Percentiles rank a stretch among this genome's conserved stretches.
Conservation (phyloP, 2,113 vertebrate genomes). For the Actenoides hombroni region DNA sequence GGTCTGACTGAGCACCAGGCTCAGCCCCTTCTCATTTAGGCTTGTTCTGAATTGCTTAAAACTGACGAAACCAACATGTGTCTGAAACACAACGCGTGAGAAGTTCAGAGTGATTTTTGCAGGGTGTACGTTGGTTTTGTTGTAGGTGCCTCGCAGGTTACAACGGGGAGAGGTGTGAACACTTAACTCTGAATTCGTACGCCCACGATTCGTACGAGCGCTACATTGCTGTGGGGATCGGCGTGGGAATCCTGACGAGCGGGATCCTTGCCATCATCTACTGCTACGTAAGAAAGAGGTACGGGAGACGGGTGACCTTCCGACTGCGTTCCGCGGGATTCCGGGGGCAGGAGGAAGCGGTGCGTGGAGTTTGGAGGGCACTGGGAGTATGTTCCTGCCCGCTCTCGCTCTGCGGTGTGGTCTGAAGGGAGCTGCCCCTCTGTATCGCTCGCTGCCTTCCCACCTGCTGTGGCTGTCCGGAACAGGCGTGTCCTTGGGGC, state of each 20-base stretch:
- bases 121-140: background rate
- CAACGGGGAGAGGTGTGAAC: conserved; percentile 79
- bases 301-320: background rate
- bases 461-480: background rate
- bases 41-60: background rate
- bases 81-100: background rate
- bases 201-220: conserved; percentile 71
- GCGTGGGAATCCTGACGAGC: conserved; percentile 72
- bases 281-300: conserved; percentile 78
- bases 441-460: background rate
- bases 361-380: background rate
- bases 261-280: conserved; percentile 73
- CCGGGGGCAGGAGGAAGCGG: background rate
- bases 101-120: background rate
- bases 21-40: background rate
- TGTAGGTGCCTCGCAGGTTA: conserved; percentile 77
- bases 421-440: background rate
- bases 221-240: conserved; percentile 78
- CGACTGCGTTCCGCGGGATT: background rate
- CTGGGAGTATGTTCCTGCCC: background rate
- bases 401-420: background rate
- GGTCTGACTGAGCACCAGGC: background rate
- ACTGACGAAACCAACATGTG: background rate
- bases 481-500: background rate
- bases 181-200: conserved; percentile 74